Percentiles rank a stretch among this genome's conserved stretches.
phyloP scores from a whole-genome alignment of 1,140 invertebrate genomes.

The Adelges cooleyi region DNA sequence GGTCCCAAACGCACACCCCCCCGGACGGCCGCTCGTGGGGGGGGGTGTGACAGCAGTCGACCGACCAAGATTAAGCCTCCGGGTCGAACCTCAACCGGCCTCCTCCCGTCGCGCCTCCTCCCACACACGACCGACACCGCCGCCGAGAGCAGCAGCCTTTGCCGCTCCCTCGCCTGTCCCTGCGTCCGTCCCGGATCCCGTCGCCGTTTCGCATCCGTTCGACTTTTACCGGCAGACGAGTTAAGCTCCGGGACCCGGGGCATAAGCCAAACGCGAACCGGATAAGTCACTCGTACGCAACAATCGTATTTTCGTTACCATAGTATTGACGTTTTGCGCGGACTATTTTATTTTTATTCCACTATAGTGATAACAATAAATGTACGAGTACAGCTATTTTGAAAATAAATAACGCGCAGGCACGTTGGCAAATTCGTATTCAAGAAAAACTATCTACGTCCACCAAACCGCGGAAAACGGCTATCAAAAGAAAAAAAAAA shows the following conservation, averaged over 20 bases:
- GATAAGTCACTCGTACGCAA: constrained; percentile 17
- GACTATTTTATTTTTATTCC: too few species aligned
- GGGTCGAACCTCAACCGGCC: constrained; percentile 25
- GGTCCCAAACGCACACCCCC: constrained; percentile 22
- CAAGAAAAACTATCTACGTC: too few species aligned
- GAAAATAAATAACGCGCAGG: too few species aligned
- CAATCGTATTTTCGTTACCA: not conserved
- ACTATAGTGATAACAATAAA: too few species aligned
- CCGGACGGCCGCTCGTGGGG: not conserved
- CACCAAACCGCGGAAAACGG: too few species aligned
- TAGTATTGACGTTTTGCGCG: too few species aligned
- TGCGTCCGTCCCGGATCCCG: not conserved
- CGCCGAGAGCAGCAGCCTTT: not conserved
- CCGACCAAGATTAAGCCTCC: constrained; percentile 26
- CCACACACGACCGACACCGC: not conserved
- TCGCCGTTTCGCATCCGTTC: not conserved
- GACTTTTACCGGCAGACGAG: constrained; percentile 26
- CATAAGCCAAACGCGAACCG: constrained; percentile 28
- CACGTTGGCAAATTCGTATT: too few species aligned
- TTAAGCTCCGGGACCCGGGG: constrained; percentile 24
- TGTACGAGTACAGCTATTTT: too few species aligned
- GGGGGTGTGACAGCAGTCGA: constrained; percentile 20
- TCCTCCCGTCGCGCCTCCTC: not conserved
- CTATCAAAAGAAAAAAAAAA: too few species aligned
- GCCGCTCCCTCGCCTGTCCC: not conserved